phyloP scores from a whole-genome alignment of 2,888 invertebrate species.

The Caenorhabditis japonica region DNA sequence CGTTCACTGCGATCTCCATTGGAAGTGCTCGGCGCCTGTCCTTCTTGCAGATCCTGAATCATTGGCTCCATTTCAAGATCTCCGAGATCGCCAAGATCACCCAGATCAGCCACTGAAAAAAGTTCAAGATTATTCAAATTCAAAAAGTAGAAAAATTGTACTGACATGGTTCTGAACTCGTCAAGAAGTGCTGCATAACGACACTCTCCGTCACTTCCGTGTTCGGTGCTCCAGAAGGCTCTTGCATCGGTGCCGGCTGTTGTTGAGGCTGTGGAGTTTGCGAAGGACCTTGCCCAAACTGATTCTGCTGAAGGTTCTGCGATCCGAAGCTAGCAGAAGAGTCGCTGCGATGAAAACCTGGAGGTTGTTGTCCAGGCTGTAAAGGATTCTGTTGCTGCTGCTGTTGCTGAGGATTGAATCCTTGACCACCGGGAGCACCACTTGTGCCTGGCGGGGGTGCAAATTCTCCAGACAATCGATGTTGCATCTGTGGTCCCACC shows the following conservation, averaged over 20 bases:
- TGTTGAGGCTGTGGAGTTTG: background rate
- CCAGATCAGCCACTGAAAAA: conserved; percentile 50
- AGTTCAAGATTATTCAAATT: background rate
- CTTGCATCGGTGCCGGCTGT: conserved; percentile 8
- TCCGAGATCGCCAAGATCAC: conserved; percentile 56
- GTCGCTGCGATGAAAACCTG: conserved; percentile 47
- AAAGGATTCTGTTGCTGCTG: conserved; percentile 5
- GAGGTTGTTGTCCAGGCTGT: background rate
- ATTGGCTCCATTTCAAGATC: conserved; percentile 60
- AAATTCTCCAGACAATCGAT: conserved; percentile 46
- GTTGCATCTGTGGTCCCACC: conserved; percentile 19
- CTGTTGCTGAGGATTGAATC: conserved; percentile 13
- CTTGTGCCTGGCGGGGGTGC: conserved; percentile 24
- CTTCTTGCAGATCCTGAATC: conserved; percentile 21
- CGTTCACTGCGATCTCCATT: conserved; percentile 24
- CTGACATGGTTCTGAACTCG: conserved; percentile 36
- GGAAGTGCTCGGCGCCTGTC: conserved; percentile 24
- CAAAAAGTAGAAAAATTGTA: background rate
- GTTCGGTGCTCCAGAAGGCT: background rate
- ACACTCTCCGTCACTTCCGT: conserved; percentile 17
- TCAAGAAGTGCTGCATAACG: conserved; percentile 29
- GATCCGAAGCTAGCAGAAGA: conserved; percentile 35
- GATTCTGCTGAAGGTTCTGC: background rate
- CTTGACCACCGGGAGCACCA: conserved; percentile 1
- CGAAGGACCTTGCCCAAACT: too few species aligned